These are phyloP conservation scores for Austrofundulus limnaeus DNA, from an alignment of 2,113 vertebrate genomes.

Conservation along the genomic window DNA sequence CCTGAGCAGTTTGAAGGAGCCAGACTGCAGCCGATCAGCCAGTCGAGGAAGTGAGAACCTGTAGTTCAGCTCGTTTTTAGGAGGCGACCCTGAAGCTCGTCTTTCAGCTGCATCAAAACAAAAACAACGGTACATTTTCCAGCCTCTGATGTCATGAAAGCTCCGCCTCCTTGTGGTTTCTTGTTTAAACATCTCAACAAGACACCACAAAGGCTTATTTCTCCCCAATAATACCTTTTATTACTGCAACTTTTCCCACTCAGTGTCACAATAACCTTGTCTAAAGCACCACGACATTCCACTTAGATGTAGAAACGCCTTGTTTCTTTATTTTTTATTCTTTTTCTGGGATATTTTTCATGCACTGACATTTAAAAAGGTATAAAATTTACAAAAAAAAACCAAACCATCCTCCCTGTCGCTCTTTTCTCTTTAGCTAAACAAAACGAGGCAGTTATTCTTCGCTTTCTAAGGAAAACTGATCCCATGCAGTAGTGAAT, in stretches of 20 bases:
- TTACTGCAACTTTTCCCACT: constrained; percentile 12
- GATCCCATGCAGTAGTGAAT: constrained; percentile 91
- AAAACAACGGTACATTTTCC: background rate
- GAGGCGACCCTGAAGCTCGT: background rate
- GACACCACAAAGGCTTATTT: background rate
- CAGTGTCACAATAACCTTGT: constrained; percentile 84
- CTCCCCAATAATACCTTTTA: background rate
- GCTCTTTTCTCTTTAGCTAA: constrained; percentile 85
- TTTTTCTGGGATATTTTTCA: constrained; percentile 85
- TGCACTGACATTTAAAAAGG: constrained; percentile 87
- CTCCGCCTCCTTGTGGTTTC: background rate
- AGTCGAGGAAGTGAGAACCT: constrained; percentile 27
- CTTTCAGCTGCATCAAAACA: constrained; percentile 1
- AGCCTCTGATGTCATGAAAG: background rate
- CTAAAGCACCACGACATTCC: constrained; percentile 86
- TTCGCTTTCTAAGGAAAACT: constrained; percentile 86
- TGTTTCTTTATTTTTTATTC: constrained; percentile 80
- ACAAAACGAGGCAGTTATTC: constrained; percentile 88
- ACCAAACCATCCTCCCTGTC: constrained; percentile 28
- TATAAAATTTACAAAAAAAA: constrained; percentile 58
- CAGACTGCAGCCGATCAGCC: constrained; percentile 37
- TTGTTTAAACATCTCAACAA: background rate
- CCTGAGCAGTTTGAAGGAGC: constrained; percentile 1
- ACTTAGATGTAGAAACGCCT: constrained; percentile 81
- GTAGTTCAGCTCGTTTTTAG: background rate